Evolutionary conservation across 2,888 invertebrate genomes (phyloP), one percentile per base, ranked within the genome.

Genomic region (Ctenicera cuprea): DNA sequence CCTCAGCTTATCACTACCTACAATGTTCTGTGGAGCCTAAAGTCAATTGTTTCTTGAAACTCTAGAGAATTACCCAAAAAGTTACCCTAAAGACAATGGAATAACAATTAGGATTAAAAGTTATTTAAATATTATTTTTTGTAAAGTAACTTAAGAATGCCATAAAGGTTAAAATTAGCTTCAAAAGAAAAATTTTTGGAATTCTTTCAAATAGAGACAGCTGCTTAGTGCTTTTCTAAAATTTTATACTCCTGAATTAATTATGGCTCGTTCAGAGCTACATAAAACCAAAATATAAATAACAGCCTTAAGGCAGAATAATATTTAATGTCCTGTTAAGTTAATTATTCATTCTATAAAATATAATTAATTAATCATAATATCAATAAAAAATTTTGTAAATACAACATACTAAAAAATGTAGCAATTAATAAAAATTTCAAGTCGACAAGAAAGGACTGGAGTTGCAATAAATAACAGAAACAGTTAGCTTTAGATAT

Each of bases 1-100:
- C 69, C 64, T 77, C 30, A 22, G 73, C 73, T 76, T 72, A 75
- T 73, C 77, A 71, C 38, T 38, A 22, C 38, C 18, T 38, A 20
- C 59, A 59, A 38, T 59, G 14, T 38, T 59, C 38, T 20, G 18
- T n/a, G 16, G 57, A 11, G 50, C 1, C 50, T 26, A 43, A 43
- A 43, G 16, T 16, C 14, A 14, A 43, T 43, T 16, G 43, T 33
- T 33, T 33, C 43, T 3, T 14, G 8, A n/a, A 43, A 43, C 43
- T 43, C n/a, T 14, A 7, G 41, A 41, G 41, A 8, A 41, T 41
- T 5, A 33, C 8, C 9, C 33, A 33, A 33, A 33, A 33, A 33
- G 5, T 33, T 5, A 9, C 33, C 7, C 7, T 9, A 33, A 33
- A 26, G 26, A 26, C 26, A 26, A 26, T 26, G n/a, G n/a, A n/a